Percentiles rank a stretch among this genome's conserved stretches.
Evolutionary conservation across 2,113 vertebrate genomes (phyloP).

Genomic region (Pelmatolapia mariae): DNA sequence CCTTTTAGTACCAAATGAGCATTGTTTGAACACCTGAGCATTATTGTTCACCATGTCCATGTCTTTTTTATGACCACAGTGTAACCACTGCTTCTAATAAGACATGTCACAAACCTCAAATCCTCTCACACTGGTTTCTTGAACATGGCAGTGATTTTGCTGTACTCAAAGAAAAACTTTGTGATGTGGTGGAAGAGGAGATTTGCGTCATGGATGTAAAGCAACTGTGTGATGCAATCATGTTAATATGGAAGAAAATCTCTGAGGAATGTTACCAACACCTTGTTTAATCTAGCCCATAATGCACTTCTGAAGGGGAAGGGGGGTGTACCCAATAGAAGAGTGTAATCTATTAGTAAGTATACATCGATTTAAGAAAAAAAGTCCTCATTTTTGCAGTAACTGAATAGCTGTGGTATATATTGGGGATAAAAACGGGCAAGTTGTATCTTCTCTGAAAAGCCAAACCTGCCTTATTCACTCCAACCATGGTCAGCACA

Average conservation of each 20-base stretch:
- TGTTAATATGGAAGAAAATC: neutral
- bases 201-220: neutral
- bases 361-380: neutral
- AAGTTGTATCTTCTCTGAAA: neutral
- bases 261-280: neutral
- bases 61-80: neutral
- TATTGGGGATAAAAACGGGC: neutral
- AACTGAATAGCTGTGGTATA: neutral
- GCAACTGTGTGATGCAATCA: neutral
- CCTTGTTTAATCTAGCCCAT: neutral
- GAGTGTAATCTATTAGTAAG: neutral
- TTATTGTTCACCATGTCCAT: neutral
- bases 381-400: neutral
- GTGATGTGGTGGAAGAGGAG: neutral
- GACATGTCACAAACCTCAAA: neutral
- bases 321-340: neutral
- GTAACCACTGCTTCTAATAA: neutral
- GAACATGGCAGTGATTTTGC: neutral
- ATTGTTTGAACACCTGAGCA: neutral
- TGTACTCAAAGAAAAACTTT: neutral
- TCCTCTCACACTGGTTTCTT: neutral
- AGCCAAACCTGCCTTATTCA: neutral
- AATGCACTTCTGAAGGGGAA: neutral
- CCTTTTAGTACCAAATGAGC: neutral
- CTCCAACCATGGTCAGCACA: neutral